These are phyloP conservation scores for Aphaenogaster floridana DNA, from an alignment of 1,140 invertebrate genomes.

Conservation along the genomic window DNA sequence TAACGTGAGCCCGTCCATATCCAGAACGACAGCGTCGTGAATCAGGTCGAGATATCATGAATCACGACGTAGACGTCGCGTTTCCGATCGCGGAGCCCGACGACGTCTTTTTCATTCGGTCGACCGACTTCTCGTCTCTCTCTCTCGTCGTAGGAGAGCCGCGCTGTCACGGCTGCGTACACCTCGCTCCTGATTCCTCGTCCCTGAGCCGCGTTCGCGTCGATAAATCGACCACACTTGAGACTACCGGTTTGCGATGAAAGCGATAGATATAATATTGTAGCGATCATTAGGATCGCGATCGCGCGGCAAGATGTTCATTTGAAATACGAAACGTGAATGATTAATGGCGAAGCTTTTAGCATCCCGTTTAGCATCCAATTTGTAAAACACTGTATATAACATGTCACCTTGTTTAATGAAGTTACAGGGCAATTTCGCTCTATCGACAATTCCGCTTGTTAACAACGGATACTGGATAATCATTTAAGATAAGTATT, in stretches of 20 bases:
- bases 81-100: conserved; percentile 10
- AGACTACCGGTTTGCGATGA: conserved; percentile 54
- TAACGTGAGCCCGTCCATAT: conserved; percentile 13
- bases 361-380: not conserved
- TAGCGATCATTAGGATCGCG: not conserved
- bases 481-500: not conserved
- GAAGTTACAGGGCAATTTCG: not conserved
- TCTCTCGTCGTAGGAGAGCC: conserved; percentile 29
- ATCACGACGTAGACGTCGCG: conserved; percentile 48
- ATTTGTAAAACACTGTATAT: not conserved
- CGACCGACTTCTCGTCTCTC: conserved; percentile 65
- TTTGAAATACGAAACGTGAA: conserved; percentile 28
- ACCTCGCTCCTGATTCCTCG: conserved; percentile 25
- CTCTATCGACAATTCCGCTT: not conserved
- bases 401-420: not conserved
- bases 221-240: conserved; percentile 61
- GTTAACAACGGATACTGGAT: not conserved
- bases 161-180: conserved; percentile 9
- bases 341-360: conserved; percentile 28
- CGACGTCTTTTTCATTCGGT: conserved; percentile 64
- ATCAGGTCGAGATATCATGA: conserved; percentile 60
- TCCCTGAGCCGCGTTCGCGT: not conserved
- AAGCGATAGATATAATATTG: conserved; percentile 50
- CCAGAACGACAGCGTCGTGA: conserved; percentile 48
- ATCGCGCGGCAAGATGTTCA: conserved; percentile 16